phyloP scores from a whole-genome alignment of 2,888 invertebrate species.

The Nomada lathburiana region DNA sequence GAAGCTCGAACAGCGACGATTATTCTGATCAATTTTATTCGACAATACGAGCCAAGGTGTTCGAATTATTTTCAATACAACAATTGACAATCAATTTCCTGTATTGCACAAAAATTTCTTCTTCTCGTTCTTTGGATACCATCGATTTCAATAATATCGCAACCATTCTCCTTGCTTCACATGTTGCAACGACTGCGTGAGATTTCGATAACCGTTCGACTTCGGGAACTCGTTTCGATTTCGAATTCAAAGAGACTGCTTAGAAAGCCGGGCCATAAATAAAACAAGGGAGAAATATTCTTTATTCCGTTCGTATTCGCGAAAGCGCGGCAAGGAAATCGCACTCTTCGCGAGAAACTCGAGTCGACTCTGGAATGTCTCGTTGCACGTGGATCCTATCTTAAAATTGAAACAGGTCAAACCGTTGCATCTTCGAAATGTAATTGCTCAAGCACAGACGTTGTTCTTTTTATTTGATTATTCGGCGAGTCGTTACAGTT shows the following conservation, averaged over 20 bases:
- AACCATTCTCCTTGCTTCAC: not conserved
- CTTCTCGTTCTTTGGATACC: too few species aligned
- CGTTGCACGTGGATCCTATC: not conserved
- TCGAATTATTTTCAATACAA: not conserved
- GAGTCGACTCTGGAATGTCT: not conserved
- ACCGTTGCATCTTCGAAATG: too few species aligned
- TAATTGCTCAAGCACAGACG: too few species aligned
- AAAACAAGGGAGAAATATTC: slow-evolving; percentile 27
- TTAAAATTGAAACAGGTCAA: not conserved
- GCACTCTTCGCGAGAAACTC: slow-evolving; percentile 2
- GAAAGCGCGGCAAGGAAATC: slow-evolving; percentile 2
- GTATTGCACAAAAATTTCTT: not conserved
- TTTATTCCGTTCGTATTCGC: slow-evolving; percentile 19
- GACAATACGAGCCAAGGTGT: not conserved
- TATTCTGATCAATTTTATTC: not conserved
- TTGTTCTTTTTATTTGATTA: too few species aligned
- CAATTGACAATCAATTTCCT: not conserved
- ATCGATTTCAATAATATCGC: too few species aligned
- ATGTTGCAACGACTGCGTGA: not conserved
- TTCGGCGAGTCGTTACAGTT: too few species aligned
- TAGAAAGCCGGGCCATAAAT: not conserved
- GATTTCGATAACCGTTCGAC: slow-evolving; percentile 18
- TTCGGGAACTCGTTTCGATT: not conserved
- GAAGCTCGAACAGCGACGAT: too few species aligned
- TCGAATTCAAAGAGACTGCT: not conserved